Evolutionary conservation across 2,113 vertebrate species (phyloP).

Genomic region (Clarias gariepinus): DNA sequence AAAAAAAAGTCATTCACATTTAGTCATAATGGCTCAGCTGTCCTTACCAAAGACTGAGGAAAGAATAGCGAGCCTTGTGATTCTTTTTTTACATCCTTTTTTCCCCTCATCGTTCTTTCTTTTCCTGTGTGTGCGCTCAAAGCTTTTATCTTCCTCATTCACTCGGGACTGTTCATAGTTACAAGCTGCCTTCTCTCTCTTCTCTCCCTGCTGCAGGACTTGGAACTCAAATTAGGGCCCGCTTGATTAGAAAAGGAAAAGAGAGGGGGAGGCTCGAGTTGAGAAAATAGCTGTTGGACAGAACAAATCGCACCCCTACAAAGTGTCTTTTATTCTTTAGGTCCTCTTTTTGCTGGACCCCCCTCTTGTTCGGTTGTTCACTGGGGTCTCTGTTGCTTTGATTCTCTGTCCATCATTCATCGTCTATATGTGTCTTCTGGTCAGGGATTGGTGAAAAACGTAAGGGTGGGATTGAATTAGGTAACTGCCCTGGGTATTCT

Average conservation of each 20-base stretch:
- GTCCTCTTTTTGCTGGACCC: slow-evolving; percentile 78
- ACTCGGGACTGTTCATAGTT: slow-evolving; percentile 93
- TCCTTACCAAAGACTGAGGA: slow-evolving; percentile 90
- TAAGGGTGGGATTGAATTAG: slow-evolving; percentile 52
- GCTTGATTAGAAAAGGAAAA: slow-evolving; percentile 76
- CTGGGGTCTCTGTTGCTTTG: slow-evolving; percentile 72
- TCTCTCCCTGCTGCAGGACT: slow-evolving; percentile 85
- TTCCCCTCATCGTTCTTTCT: slow-evolving; percentile 52
- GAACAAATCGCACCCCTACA: slow-evolving; percentile 85
- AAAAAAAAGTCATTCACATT: slow-evolving; percentile 91
- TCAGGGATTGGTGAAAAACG: slow-evolving; percentile 88
- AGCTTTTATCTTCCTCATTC: slow-evolving; percentile 98
- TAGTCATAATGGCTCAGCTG: slow-evolving; percentile 97
- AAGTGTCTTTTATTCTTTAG: slow-evolving; percentile 91
- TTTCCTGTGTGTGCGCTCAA: slow-evolving; percentile 80
- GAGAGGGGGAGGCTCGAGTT: slow-evolving; percentile 68
- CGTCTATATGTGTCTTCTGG: slow-evolving; percentile 84
- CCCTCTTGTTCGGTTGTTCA: slow-evolving; percentile 69
- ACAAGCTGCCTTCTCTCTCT: slow-evolving; percentile 89
- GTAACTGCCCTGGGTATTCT: background rate
- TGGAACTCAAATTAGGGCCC: slow-evolving; percentile 93
- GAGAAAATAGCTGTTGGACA: slow-evolving; percentile 76
- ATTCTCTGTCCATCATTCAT: slow-evolving; percentile 71
- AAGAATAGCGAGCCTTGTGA: slow-evolving; percentile 97
- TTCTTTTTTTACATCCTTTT: slow-evolving; percentile 63